Conservation (phyloP, 2,113 vertebrate genomes). For the Gallinago paraguaiae region DNA sequence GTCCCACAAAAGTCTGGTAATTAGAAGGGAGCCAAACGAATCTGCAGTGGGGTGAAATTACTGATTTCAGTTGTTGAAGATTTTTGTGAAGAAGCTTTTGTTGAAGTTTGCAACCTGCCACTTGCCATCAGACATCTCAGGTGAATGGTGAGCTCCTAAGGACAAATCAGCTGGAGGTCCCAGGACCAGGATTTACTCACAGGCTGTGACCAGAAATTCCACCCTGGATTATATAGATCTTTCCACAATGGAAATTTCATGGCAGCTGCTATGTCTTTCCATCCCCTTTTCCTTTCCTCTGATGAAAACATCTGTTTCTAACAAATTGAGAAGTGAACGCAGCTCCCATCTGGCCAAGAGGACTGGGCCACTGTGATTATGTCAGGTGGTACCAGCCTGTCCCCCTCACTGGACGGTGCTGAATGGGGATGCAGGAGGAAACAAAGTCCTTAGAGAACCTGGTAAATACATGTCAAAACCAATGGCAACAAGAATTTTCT, state of each 20-base stretch:
- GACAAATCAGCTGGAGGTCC: not conserved
- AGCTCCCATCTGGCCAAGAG: not conserved
- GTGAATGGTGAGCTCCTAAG: not conserved
- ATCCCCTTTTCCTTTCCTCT: not conserved
- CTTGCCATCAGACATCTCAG: not conserved
- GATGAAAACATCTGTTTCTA: conserved; percentile 35
- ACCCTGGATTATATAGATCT: not conserved
- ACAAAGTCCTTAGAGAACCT: not conserved
- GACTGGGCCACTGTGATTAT: not conserved
- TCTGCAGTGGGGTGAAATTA: not conserved
- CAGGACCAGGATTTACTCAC: not conserved
- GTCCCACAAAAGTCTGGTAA: not conserved
- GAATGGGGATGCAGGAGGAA: not conserved
- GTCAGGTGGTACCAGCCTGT: accelerated
- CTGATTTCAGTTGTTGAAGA: not conserved
- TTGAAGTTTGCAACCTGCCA: not conserved
- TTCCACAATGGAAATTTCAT: not conserved
- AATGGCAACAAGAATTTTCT: not conserved
- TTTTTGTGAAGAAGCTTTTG: not conserved
- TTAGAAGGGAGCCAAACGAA: not conserved
- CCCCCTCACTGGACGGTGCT: not conserved
- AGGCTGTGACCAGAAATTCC: not conserved
- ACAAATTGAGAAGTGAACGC: not conserved
- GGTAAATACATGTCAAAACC: not conserved
- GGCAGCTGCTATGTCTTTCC: not conserved